phyloP scores from a whole-genome alignment of 2,797 vertebrate species.

The Florisuga fusca region DNA sequence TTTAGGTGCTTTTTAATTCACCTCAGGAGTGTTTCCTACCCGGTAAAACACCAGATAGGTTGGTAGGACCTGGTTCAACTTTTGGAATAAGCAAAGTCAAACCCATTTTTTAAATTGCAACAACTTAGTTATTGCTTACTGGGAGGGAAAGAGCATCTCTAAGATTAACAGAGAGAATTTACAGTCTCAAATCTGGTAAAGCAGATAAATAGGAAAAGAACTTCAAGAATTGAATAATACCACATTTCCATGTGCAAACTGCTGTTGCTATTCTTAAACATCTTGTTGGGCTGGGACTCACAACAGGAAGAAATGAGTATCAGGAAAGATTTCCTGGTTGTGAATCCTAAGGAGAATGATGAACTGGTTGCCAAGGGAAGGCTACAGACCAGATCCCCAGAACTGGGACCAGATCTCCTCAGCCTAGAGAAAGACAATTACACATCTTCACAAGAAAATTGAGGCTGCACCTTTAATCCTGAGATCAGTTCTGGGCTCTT shows the following conservation, averaged over 20 bases:
- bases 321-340: background rate
- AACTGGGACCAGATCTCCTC: background rate
- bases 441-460: too few species aligned
- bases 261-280: background rate
- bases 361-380: background rate
- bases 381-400: background rate
- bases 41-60: background rate
- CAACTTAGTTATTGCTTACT: background rate
- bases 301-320: background rate
- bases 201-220: background rate
- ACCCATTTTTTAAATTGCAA: background rate
- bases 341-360: background rate
- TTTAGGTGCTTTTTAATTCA: background rate
- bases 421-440: background rate
- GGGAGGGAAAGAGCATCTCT: background rate
- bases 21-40: background rate
- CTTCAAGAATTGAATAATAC: background rate
- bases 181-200: background rate
- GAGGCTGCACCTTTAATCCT: too few species aligned
- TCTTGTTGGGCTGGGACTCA: background rate
- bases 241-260: background rate
- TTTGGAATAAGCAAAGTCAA: background rate
- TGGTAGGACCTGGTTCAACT: background rate
- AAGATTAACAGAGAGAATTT: background rate
- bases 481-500: too few species aligned